Percentiles rank a stretch among this genome's conserved stretches.
These are phyloP conservation scores for Pachycephala philippinensis DNA, from an alignment of 2,113 vertebrate genomes.

Conservation along the genomic window DNA sequence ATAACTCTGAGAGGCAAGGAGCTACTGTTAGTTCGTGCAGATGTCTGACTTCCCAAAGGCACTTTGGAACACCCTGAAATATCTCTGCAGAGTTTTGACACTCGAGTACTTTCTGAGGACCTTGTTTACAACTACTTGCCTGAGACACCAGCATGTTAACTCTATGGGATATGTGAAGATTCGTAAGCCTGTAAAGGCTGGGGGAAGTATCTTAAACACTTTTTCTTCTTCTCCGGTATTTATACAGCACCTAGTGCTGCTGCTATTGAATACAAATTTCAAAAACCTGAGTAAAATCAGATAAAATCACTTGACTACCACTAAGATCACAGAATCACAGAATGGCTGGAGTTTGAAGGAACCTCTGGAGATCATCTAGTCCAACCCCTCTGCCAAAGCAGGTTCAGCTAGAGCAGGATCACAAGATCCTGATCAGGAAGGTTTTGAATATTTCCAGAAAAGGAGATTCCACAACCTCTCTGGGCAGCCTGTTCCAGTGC, in stretches of 20 bases:
- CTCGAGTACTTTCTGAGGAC: neutral
- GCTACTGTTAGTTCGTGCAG: neutral
- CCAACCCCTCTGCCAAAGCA: neutral
- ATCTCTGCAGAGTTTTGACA: neutral
- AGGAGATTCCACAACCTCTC: neutral
- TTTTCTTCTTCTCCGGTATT: neutral
- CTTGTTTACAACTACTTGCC: neutral
- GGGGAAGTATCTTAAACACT: neutral
- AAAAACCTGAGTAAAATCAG: neutral
- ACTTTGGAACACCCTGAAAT: neutral
- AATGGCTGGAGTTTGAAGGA: neutral
- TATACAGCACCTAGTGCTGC: neutral
- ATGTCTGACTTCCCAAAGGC: neutral
- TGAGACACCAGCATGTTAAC: neutral
- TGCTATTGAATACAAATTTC: neutral
- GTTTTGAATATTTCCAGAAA: neutral
- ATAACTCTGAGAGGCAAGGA: neutral
- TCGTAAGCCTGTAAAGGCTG: rapidly evolving
- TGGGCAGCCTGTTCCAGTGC: neutral
- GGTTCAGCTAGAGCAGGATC: neutral
- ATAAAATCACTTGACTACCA: neutral
- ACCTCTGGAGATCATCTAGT: neutral
- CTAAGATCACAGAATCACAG: neutral
- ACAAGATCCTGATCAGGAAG: neutral
- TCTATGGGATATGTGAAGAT: neutral